Base-by-base conservation (phyloP, 2,797 vertebrate genomes). In the Cephalopachus bancanus region DNA sequence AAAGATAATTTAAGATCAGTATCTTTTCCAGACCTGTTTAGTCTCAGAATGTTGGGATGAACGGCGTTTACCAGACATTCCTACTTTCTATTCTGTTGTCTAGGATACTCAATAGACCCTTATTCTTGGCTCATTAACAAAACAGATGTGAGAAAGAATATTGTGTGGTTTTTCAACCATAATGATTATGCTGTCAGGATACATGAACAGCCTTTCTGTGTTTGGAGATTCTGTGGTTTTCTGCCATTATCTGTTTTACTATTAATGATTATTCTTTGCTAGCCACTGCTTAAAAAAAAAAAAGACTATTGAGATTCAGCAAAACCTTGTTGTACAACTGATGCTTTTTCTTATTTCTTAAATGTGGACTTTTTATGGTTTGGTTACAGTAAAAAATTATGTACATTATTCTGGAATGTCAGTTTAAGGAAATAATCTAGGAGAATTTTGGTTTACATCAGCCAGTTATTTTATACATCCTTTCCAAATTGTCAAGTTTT, bases 131-230 rank as follows among this genome's bases (percentile, higher is more conserved):
- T 97, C 87, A 75, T 95, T 96, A 97, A 92, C 93, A 97, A 94
- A 97, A 94, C 94, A 97, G 93, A 97, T 96, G 84, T 95, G 92
- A 96, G 91, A 96, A 97, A 97, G 97, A 95, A 97, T 97, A 97
- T 94, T 96, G 89, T 97, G 87, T 95, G 64, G 84, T 94, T 96
- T 97, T 97, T 97, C 90, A 94, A 11, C 89, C 91, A 95, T 98
- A 97, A 94, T 96, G 96, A 76, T 97, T 93, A 75, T 97, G 95
- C 95, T 96, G 94, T 98, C 96, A 85, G 59, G 71, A 93, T 93
- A 84, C 59, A 89, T 96, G 89, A 97, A 97, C 96, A 95, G 76
- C 67, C 79, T 97, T 96, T 98, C 86, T 98, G 85, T 97, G 83
- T 96, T 97, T 96, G 89, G 83, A 95, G 67, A 93, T 97, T 90